Conservation (phyloP, 1,140 invertebrate genomes). For the Meloidogyne exigua region DNA sequence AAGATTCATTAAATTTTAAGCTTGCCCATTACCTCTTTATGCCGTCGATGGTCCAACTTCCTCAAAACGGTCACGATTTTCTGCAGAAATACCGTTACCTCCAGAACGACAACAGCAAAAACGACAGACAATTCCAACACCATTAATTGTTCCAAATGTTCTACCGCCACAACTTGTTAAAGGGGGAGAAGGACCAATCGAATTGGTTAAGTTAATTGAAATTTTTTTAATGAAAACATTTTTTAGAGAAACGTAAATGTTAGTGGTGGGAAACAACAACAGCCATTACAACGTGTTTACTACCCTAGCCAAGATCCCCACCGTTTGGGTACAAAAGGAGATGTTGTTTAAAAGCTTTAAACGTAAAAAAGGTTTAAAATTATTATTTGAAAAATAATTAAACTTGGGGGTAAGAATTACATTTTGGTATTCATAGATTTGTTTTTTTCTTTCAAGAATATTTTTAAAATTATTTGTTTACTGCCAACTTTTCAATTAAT, state of each 20-base stretch:
- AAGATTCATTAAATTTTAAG: constrained; percentile 35
- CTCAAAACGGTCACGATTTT: constrained; percentile 24
- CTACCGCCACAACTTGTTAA: neutral
- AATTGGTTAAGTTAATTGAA: neutral
- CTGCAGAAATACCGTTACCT: neutral
- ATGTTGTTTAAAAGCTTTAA: constrained; percentile 43
- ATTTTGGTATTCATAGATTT: too few species aligned
- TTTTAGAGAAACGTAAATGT: constrained; percentile 3
- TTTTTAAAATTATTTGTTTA: constrained; percentile 23
- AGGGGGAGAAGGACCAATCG: neutral
- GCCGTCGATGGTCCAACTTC: neutral
- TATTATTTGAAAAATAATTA: too few species aligned
- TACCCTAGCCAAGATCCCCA: constrained; percentile 63
- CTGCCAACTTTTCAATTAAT: constrained; percentile 39
- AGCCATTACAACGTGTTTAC: constrained; percentile 27
- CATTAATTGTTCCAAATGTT: neutral
- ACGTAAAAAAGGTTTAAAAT: neutral
- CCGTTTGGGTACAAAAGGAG: constrained; percentile 58
- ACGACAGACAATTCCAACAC: constrained; percentile 17
- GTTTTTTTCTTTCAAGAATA: neutral
- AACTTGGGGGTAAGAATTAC: too few species aligned
- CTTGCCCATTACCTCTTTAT: constrained; percentile 40
- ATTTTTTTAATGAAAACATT: neutral
- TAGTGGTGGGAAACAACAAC: neutral
- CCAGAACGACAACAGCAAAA: neutral